Evolutionary conservation across 2,797 vertebrate genomes (phyloP).

Genomic region (Pangasius larnaudii): DNA sequence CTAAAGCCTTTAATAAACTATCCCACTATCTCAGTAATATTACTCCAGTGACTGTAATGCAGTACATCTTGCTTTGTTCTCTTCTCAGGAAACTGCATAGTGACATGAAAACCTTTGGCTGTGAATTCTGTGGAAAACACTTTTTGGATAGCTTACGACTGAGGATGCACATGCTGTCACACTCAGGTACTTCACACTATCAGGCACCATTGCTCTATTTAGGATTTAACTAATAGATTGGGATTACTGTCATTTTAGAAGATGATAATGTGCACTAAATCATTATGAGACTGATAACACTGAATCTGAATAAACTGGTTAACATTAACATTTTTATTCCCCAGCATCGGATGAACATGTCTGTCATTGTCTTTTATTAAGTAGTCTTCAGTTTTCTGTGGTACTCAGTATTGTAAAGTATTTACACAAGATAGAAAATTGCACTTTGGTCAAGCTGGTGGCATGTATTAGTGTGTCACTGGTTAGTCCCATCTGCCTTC

Average conservation of each 20-base stretch:
- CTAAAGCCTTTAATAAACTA: neutral
- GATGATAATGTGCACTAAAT: neutral
- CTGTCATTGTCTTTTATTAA: neutral
- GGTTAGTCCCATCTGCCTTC: conserved; percentile 35
- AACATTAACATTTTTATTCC: neutral
- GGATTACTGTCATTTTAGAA: neutral
- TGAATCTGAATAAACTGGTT: neutral
- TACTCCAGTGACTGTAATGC: conserved; percentile 7
- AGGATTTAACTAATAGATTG: neutral
- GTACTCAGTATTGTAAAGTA: conserved; percentile 21
- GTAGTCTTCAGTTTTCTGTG: conserved; percentile 3
- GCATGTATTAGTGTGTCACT: conserved; percentile 36
- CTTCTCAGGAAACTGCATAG: conserved; percentile 91
- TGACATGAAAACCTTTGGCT: conserved; percentile 95
- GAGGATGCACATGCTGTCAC: conserved; percentile 98
- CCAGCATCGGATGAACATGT: neutral
- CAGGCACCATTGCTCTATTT: conserved; percentile 35
- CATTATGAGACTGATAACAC: neutral
- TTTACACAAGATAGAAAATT: conserved; percentile 34
- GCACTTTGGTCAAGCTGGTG: conserved; percentile 28
- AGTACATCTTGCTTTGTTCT: conserved; percentile 53
- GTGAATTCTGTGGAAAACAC: conserved; percentile 94
- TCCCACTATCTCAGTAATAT: neutral
- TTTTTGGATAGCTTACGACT: conserved; percentile 96
- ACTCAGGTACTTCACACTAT: conserved; percentile 86